Percentiles rank a stretch among this genome's conserved stretches.
These are phyloP conservation scores for Acanthosepion lycidas DNA, from an alignment of 2,888 invertebrate species.

Conservation along the genomic window DNA sequence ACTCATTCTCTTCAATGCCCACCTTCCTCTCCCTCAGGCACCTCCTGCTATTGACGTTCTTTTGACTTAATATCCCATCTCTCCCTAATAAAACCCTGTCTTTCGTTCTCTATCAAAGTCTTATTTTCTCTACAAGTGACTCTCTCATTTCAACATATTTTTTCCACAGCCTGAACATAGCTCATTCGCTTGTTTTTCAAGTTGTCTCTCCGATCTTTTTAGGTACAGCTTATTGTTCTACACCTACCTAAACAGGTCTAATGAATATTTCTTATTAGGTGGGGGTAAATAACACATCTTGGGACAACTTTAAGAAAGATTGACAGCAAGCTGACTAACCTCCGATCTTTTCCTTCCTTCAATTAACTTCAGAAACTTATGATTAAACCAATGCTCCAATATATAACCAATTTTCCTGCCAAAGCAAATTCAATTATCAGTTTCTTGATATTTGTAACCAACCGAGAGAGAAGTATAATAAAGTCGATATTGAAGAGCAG, in stretches of 20 bases:
- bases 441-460: neutral
- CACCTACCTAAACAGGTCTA: neutral
- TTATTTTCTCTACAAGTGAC: no score
- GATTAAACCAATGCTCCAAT: neutral
- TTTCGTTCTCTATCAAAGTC: no score
- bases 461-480: neutral
- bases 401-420: neutral
- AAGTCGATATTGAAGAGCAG: neutral
- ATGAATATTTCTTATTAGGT: neutral
- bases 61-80: no score
- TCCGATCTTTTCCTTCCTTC: neutral
- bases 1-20: no score
- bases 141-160: no score
- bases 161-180: no score
- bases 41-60: no score
- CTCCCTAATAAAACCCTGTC: no score
- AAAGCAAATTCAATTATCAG: neutral
- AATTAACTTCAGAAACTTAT: neutral
- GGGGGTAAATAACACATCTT: neutral
- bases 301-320: neutral
- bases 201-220: no score
- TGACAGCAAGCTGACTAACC: neutral
- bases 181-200: no score
- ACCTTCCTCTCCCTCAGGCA: no score
- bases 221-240: no score